phyloP scores from a whole-genome alignment of 2,113 vertebrate species.

The Sitta europaea region DNA sequence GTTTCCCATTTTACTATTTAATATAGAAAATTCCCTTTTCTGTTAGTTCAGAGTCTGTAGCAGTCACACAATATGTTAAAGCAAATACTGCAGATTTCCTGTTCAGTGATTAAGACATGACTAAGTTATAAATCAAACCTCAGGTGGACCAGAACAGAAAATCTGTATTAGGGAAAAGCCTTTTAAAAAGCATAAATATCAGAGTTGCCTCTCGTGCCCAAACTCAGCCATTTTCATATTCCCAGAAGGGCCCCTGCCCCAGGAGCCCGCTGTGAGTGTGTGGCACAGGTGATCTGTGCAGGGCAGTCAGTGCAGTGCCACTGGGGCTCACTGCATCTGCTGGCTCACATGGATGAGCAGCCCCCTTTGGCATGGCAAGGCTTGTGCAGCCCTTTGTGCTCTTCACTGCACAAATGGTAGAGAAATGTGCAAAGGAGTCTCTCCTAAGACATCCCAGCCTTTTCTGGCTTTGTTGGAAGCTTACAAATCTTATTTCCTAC shows the following conservation, averaged over 20 bases:
- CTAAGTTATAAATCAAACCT: neutral
- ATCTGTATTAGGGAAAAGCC: neutral
- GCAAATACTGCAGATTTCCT: neutral
- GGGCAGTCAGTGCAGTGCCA: neutral
- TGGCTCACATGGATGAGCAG: neutral
- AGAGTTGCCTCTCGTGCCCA: neutral
- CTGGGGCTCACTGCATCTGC: neutral
- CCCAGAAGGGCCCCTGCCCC: neutral
- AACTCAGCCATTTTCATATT: neutral
- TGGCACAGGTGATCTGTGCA: neutral
- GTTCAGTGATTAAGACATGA: neutral
- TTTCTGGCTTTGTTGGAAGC: neutral
- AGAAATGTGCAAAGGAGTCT: neutral
- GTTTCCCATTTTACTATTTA: neutral
- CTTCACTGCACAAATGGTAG: neutral
- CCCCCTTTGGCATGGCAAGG: neutral
- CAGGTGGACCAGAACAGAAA: neutral
- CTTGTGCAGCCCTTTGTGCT: neutral
- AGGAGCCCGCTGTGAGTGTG: neutral
- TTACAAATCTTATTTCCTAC: neutral
- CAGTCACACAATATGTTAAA: neutral
- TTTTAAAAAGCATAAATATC: neutral
- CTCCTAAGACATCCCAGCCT: neutral
- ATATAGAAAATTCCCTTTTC: neutral
- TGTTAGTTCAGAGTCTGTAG: neutral